These are phyloP conservation scores for Malurus leucopterus DNA, from an alignment of 2,797 vertebrate genomes.

Conservation along the genomic window DNA sequence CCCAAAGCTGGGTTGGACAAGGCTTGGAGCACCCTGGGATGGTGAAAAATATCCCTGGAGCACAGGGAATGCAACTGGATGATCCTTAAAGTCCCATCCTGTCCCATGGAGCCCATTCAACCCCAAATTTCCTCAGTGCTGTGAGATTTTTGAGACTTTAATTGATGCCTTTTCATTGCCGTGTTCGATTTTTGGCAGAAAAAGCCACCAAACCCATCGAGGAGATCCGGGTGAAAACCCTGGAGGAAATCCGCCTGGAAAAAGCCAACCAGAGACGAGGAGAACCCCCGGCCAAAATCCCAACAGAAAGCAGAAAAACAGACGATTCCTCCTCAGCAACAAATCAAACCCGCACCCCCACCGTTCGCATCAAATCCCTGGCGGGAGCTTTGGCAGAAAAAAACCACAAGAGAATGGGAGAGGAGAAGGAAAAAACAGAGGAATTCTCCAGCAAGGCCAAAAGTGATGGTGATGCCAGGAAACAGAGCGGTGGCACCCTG, in stretches of 20 bases:
- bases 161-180: background rate
- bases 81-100: too few species aligned
- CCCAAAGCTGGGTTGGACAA: fast-evolving
- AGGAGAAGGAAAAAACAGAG: slow-evolving; percentile 58
- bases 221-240: slow-evolving; percentile 87
- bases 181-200: slow-evolving; percentile 4
- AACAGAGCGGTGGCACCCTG: background rate
- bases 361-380: slow-evolving; percentile 69
- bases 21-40: background rate
- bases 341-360: too few species aligned
- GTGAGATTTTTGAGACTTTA: background rate
- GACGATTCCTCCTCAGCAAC: background rate
- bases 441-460: slow-evolving; percentile 22
- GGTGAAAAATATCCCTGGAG: fast-evolving
- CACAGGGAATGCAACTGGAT: too few species aligned
- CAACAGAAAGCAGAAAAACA: slow-evolving; percentile 30
- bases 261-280: slow-evolving; percentile 73
- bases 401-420: slow-evolving; percentile 71
- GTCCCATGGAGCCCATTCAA: background rate
- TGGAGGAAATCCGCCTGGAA: slow-evolving; percentile 89
- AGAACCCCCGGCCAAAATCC: slow-evolving; percentile 33
- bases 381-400: slow-evolving; percentile 79
- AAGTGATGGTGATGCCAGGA: slow-evolving; percentile 45
- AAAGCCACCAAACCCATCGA: slow-evolving; percentile 59
- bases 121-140: background rate